Evolutionary conservation across 1,140 invertebrate species (phyloP).

Genomic region (Drosophila obscura): DNA sequence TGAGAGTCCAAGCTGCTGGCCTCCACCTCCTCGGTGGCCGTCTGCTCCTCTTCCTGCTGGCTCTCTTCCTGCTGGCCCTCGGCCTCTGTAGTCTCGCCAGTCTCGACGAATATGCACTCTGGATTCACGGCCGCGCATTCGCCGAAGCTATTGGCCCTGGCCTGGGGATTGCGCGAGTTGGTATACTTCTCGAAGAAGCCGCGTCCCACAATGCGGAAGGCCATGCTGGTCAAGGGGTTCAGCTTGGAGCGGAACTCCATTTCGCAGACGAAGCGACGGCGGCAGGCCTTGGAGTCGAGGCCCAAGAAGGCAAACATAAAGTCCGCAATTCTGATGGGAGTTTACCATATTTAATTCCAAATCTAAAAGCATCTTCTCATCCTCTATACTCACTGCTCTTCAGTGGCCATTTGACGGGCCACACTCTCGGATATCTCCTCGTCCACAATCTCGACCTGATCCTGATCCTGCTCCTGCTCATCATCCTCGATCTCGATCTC

Average conservation of each 20-base stretch:
- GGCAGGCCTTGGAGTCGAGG: constrained; percentile 72
- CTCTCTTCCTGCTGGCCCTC: constrained; percentile 2
- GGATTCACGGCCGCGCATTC: constrained; percentile 73
- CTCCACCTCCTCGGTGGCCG: background rate
- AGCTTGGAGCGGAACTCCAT: constrained; percentile 79
- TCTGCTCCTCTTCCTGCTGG: constrained; percentile 1
- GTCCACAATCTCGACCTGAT: constrained; percentile 64
- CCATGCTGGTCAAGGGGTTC: constrained; percentile 79
- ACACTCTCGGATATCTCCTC: constrained; percentile 62
- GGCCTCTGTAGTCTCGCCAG: constrained; percentile 18
- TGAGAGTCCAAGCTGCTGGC: constrained; percentile 35
- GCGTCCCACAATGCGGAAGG: constrained; percentile 77
- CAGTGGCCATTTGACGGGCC: constrained; percentile 63
- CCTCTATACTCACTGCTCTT: constrained; percentile 62
- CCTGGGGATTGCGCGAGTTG: constrained; percentile 59
- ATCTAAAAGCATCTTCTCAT: background rate
- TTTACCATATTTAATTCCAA: background rate
- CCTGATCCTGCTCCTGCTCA: constrained; percentile 28
- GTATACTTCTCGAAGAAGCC: constrained; percentile 81
- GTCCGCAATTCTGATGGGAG: constrained; percentile 63
- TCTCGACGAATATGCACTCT: constrained; percentile 77
- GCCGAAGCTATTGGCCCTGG: constrained; percentile 60
- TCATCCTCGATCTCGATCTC: constrained; percentile 13
- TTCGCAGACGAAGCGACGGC: constrained; percentile 81
- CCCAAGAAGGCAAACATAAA: constrained; percentile 81